Evolutionary conservation across 1,140 invertebrate species (phyloP), one percentile per base, ranked within the genome.

Genomic region (Littorina saxatilis): DNA sequence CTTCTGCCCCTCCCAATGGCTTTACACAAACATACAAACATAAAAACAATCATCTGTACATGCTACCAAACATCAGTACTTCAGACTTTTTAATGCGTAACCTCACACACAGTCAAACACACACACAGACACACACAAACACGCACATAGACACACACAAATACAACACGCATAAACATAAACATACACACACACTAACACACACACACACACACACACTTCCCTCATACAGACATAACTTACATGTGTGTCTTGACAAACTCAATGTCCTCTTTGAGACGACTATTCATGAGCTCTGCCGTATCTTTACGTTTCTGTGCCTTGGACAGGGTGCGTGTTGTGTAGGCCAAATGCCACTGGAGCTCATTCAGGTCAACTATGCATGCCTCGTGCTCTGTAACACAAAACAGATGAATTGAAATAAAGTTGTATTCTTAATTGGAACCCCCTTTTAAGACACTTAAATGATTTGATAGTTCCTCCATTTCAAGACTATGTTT

Each of bases 161-260:
- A n/a, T n/a, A n/a, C n/a, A n/a, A n/a, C n/a, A n/a, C n/a, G n/a
- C n/a, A n/a, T n/a, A n/a, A n/a, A n/a, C n/a, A n/a, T n/a, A n/a
- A n/a, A n/a, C n/a, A n/a, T n/a, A n/a, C n/a, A n/a, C n/a, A n/a
- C n/a, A n/a, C n/a, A n/a, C n/a, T n/a, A n/a, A n/a, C n/a, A n/a
- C n/a, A n/a, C n/a, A n/a, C n/a, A n/a, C n/a, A n/a, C n/a, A n/a
- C n/a, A n/a, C n/a, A n/a, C n/a, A n/a, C n/a, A n/a, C n/a, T n/a
- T n/a, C n/a, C n/a, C n/a, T n/a, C n/a, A n/a, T n/a, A n/a, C n/a
- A n/a, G n/a, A n/a, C n/a, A n/a, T 61, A 32, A 87, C 86, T 86
- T 88, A 92, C 91, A 90, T 87, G 81, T 92, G 91, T 79, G 85
- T 88, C 52, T 89, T 85, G 13, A 92, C 90, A 88, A 91, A 91